These are phyloP conservation scores for Zenarchopterus dispar DNA, from an alignment of 2,797 vertebrate species.

Conservation along the genomic window DNA sequence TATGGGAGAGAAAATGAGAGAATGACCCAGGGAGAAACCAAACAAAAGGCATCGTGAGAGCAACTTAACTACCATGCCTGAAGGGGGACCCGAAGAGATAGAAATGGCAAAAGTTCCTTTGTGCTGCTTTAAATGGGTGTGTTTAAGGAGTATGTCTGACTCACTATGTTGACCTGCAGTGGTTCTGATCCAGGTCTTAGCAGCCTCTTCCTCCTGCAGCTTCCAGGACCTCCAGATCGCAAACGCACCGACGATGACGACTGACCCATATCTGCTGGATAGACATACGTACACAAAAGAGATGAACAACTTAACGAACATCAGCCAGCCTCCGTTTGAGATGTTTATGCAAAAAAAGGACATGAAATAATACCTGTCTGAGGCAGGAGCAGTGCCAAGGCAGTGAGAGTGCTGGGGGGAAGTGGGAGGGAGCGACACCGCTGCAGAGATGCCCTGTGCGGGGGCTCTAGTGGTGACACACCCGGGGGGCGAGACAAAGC, in stretches of 20 bases:
- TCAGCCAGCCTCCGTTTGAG: background rate
- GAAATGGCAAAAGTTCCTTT: too few relatives aligned
- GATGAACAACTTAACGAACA: constrained; percentile 6
- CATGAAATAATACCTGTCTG: constrained; percentile 72
- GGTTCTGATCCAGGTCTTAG: constrained; percentile 88
- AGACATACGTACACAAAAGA: constrained; percentile 23
- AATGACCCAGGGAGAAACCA: too few relatives aligned
- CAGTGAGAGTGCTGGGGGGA: constrained; percentile 83
- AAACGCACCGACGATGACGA: constrained; percentile 82
- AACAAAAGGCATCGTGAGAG: too few relatives aligned
- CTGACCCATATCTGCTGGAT: constrained; percentile 75
- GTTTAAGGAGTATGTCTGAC: constrained; percentile 46
- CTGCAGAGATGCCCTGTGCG: constrained; percentile 86
- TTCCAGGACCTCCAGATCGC: constrained; percentile 73
- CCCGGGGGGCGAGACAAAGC: constrained; percentile 82
- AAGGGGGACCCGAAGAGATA: too few relatives aligned
- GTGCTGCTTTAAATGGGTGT: too few relatives aligned
- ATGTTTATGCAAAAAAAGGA: constrained; percentile 10
- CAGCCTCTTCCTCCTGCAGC: constrained; percentile 84
- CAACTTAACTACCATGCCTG: too few relatives aligned
- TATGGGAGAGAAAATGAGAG: too few relatives aligned
- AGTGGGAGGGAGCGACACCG: constrained; percentile 87
- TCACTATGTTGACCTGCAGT: constrained; percentile 89
- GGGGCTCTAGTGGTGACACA: constrained; percentile 82
- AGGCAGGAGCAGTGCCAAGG: constrained; percentile 77